Evolutionary conservation across 1,140 invertebrate species (phyloP), one percentile per base, ranked within the genome.

Genomic region (Idris sp.): DNA sequence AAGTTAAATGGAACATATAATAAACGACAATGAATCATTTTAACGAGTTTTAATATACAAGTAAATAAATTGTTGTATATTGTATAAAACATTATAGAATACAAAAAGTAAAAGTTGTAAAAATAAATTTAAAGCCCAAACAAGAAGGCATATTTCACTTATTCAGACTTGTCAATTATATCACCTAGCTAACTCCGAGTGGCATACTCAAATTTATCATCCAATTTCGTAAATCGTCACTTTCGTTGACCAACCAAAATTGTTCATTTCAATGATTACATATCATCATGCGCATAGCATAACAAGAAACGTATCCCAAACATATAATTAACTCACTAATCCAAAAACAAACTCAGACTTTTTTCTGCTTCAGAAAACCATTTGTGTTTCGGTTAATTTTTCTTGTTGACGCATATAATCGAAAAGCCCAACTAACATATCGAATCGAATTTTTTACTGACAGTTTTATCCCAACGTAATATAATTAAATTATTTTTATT

Each of bases 301-400:
- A 46, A 46, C 22, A 46, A 46, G 26, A 46, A 46, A 31, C 26
- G 11, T 15, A 30, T 2, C 1, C 5, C n/a, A n/a, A 46, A 16
- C 43, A 31, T 46, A 46, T 31, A 46, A 46, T 31, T 46, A 46
- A 46, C 26, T 18, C 15, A 15, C 15, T 48, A 35, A 13, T 10
- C 16, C 44, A 30, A 48, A 48, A 48, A 48, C 44, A 33, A 48
- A 48, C 44, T 7, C 28, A 16, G 36, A 19, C 28, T 51, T 51
- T 51, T 51, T 51, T 36, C 6, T 8, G 36, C 8, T 9, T 9
- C 18, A 38, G 28, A 51, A 40, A 8, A 15, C 16, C 48, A 26
- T 51, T 36, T 14, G 33, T 10, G 33, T 38, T 51, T 15, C 10
- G 11, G 33, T 51, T 25, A 4, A 51, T 51, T 51, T 51, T 36